A percentile compares a stretch with the other conserved stretches of the same genome.
Conservation (phyloP, 1,140 invertebrate genomes). For the Alviniconcha marisindica region DNA sequence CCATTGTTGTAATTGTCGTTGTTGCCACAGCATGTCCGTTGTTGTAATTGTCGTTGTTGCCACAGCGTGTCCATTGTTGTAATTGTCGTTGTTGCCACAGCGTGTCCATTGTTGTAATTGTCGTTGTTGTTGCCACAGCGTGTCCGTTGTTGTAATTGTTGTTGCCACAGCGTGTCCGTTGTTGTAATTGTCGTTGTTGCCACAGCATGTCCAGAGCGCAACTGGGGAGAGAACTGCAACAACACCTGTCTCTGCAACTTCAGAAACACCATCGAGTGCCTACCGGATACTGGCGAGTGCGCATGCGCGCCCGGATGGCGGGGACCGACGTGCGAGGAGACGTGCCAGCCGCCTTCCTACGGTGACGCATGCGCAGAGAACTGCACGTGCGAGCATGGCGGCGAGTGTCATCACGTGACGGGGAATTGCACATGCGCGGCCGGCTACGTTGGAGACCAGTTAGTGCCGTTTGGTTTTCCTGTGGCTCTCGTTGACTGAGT, state of each 20-base stretch:
- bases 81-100: too few relatives aligned
- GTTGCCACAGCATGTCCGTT: too few relatives aligned
- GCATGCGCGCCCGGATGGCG: constrained; percentile 83
- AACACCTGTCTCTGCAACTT: constrained; percentile 88
- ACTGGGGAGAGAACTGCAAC: constrained; percentile 83
- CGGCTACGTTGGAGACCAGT: constrained; percentile 40
- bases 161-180: too few relatives aligned
- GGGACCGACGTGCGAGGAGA: constrained; percentile 9
- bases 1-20: too few relatives aligned
- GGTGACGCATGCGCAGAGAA: constrained; percentile 18
- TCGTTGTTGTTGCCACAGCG: too few relatives aligned
- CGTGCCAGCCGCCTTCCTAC: constrained; percentile 23
- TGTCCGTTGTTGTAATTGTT: too few relatives aligned
- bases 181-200: too few relatives aligned
- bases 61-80: too few relatives aligned
- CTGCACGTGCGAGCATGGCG: constrained; percentile 13
- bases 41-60: too few relatives aligned
- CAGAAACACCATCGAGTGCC: constrained; percentile 81
- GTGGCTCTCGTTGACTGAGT: too few relatives aligned
- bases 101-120: too few relatives aligned
- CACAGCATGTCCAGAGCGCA: constrained; percentile 75
- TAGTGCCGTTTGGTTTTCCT: neutral
- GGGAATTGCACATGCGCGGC: constrained; percentile 77
- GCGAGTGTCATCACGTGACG: constrained; percentile 33
- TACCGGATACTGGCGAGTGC: constrained; percentile 88